phyloP scores from a whole-genome alignment of 2,797 vertebrate species.

The Acanthiza pusilla region DNA sequence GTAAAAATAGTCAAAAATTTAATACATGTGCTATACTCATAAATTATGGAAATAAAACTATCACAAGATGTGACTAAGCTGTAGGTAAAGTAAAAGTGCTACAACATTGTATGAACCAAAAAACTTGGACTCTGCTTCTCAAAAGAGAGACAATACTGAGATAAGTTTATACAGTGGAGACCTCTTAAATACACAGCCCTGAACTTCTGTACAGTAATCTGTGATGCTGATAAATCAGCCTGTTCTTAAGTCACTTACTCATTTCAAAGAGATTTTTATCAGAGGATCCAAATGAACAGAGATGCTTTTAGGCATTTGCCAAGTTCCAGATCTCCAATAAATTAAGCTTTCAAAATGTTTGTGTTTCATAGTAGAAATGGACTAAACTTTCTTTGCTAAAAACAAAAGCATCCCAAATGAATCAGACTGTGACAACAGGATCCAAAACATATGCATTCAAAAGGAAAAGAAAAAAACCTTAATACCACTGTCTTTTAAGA shows the following conservation, averaged over 20 bases:
- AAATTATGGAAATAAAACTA: slow-evolving; percentile 63
- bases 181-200: slow-evolving; percentile 54
- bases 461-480: neutral
- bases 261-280: slow-evolving; percentile 50
- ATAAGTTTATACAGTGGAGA: slow-evolving; percentile 59
- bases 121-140: slow-evolving; percentile 26
- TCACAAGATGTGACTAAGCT: slow-evolving; percentile 30
- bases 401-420: slow-evolving; percentile 20
- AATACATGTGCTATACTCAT: slow-evolving; percentile 65
- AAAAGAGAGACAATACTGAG: slow-evolving; percentile 36
- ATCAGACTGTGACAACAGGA: neutral
- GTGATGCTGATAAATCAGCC: slow-evolving; percentile 2
- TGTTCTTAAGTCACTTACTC: slow-evolving; percentile 14
- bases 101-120: slow-evolving; percentile 13
- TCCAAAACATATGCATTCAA: neutral
- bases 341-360: neutral
- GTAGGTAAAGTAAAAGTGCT: slow-evolving; percentile 58
- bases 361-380: neutral
- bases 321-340: slow-evolving; percentile 37
- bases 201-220: slow-evolving; percentile 31
- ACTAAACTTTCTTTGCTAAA: slow-evolving; percentile 7
- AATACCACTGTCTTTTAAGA: neutral
- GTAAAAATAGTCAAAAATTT: slow-evolving; percentile 66
- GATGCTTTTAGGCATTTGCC: slow-evolving; percentile 4
- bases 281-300: slow-evolving; percentile 25